Evolutionary conservation across 2,797 vertebrate species (phyloP), one percentile per base, ranked within the genome.

Genomic region (Gouania willdenowi): DNA sequence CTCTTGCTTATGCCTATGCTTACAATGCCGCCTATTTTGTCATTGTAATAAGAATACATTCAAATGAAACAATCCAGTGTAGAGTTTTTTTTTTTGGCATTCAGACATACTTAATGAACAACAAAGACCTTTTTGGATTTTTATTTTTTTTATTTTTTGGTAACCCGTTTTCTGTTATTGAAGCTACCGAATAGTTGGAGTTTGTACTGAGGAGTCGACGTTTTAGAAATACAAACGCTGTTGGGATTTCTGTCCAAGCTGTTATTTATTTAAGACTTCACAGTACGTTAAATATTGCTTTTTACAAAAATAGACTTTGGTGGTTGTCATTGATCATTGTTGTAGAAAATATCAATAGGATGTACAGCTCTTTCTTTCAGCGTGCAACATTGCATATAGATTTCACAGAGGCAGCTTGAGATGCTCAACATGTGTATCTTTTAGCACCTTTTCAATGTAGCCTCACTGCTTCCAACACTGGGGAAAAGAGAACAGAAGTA

Each of bases 201-300:
- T n/a, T n/a, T n/a, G n/a, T n/a, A n/a, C n/a, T n/a, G n/a, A n/a
- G n/a, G n/a, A n/a, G n/a, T n/a, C n/a, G n/a, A n/a, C n/a, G n/a
- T n/a, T n/a, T n/a, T n/a, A n/a, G n/a, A n/a, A n/a, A n/a, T n/a
- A n/a, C 59, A 13, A 47, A 48, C 47, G 64, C 23, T 57, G 9
- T 21, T 51, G 46, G 36, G 6, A 32, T 75, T 76, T 84, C 71
- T 77, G 80, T 87, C 84, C 84, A 88, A 82, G 76, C 46, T 79
- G 78, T 85, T 54, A 49, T 85, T 84, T 87, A 88, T 88, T 89
- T 85, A 89, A 90, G 82, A 88, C 84, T 87, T 88, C 61, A 88
- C 82, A 88, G 82, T 87, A 64, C 71, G 56, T 78, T 75, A 77
- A 76, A 76, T 68, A 67, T 83, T 72, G 81, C 77, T 83, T 75